A percentile compares a stretch with the other conserved stretches of the same genome.
Conservation (phyloP, 2,888 invertebrate genomes). For the Drosophila kuntzei region DNA sequence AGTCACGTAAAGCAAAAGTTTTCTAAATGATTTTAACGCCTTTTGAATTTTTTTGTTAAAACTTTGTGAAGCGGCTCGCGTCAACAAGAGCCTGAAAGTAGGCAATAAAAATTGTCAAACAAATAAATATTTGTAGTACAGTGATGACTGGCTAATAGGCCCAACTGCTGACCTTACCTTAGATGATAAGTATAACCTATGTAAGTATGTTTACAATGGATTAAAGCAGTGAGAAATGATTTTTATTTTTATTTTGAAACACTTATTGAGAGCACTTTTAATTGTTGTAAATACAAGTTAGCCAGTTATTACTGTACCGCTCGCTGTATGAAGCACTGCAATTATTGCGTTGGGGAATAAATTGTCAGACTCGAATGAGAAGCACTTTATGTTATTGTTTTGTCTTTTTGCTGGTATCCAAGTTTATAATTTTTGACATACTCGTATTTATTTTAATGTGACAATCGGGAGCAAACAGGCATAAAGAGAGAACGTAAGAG, state of each 20-base stretch:
- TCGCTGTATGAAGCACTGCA: not conserved
- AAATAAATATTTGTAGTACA: conserved; percentile 69
- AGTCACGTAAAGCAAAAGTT: conserved; percentile 75
- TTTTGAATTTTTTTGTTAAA: conserved; percentile 69
- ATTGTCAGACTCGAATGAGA: conserved; percentile 35
- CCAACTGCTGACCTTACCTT: not conserved
- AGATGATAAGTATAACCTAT: too few relatives aligned
- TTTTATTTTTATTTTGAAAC: not conserved
- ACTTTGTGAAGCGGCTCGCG: conserved; percentile 39
- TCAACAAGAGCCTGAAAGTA: conserved; percentile 61
- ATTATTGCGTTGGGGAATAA: conserved; percentile 47
- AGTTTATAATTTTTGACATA: conserved; percentile 45
- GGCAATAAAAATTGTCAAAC: conserved; percentile 76
- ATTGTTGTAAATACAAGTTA: not conserved
- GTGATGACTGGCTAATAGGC: conserved; percentile 11
- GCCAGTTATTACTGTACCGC: conserved; percentile 6
- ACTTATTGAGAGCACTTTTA: not conserved
- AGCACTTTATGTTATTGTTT: conserved; percentile 50
- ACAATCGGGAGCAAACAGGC: conserved; percentile 31
- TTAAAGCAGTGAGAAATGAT: not conserved
- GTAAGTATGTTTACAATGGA: not conserved
- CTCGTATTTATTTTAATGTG: conserved; percentile 50
- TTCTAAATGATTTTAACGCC: conserved; percentile 75
- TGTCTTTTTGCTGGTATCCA: conserved; percentile 31
- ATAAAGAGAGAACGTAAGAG: not conserved